Percentiles rank a stretch among this genome's conserved stretches.
Evolutionary conservation across 2,113 vertebrate species (phyloP).

Genomic region (Jaculus jaculus): DNA sequence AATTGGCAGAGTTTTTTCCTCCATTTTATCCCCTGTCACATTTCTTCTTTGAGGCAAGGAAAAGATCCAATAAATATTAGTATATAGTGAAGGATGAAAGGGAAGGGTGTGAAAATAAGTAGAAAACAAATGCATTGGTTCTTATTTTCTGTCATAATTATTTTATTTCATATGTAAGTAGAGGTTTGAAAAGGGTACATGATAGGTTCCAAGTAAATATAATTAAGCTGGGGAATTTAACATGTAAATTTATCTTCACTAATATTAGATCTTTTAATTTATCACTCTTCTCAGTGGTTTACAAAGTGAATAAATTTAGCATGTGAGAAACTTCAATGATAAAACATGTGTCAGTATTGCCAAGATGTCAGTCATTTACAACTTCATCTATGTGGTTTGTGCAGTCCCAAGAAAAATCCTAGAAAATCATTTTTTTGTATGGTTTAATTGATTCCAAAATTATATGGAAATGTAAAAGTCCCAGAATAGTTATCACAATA

Average conservation of each 20-base stretch:
- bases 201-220: background rate
- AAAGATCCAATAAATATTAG: background rate
- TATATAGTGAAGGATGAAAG: background rate
- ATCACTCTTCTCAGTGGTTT: background rate
- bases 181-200: background rate
- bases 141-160: background rate
- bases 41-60: background rate
- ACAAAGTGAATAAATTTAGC: background rate
- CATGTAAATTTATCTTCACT: background rate
- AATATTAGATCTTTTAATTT: background rate
- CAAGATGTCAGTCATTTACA: background rate
- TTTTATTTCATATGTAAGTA: background rate
- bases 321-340: background rate
- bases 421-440: background rate
- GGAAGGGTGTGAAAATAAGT: background rate
- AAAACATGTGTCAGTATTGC: background rate
- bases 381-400: background rate
- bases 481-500: background rate
- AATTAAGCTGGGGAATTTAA: background rate
- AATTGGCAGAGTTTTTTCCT: background rate
- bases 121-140: background rate
- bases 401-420: background rate
- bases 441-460: background rate
- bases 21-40: background rate
- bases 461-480: background rate